Evolutionary conservation across 2,797 vertebrate species (phyloP).

Genomic region (Liparis tanakae): DNA sequence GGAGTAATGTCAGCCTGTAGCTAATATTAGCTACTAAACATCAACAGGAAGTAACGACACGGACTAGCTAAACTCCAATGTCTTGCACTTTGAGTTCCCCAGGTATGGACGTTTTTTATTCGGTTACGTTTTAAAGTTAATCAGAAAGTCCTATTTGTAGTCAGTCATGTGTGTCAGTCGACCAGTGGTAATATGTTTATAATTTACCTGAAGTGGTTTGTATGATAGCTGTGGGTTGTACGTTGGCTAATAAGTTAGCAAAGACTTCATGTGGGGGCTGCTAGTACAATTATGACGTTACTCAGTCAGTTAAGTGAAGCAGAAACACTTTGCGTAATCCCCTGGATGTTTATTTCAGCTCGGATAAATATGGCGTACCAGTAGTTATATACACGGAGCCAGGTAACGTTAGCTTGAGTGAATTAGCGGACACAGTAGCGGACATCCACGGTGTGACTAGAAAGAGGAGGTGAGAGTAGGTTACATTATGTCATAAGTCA

Average conservation of each 20-base stretch:
- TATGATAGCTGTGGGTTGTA: conserved; percentile 16
- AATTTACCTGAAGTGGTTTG: not conserved
- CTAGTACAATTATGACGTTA: not conserved
- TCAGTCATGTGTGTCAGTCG: not conserved
- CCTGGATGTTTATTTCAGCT: not conserved
- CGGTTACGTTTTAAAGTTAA: not conserved
- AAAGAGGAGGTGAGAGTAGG: not conserved
- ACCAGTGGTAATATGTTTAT: not conserved
- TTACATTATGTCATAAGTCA: not conserved
- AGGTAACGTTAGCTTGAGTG: conserved; percentile 3
- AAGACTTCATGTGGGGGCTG: not conserved
- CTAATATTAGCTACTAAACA: conserved; percentile 65
- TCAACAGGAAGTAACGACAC: conserved; percentile 73
- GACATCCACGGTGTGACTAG: not conserved
- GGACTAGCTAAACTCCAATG: conserved; percentile 48
- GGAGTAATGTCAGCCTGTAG: conserved; percentile 46
- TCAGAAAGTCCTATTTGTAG: not conserved
- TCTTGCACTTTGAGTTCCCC: conserved; percentile 69
- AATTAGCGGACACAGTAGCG: conserved; percentile 41
- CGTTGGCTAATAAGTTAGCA: conserved; percentile 33
- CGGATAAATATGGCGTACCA: not conserved
- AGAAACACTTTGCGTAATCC: not conserved
- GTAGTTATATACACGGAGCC: not conserved
- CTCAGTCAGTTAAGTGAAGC: not conserved
- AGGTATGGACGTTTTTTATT: conserved; percentile 54